A percentile compares a stretch with the other conserved stretches of the same genome.
Conservation (phyloP, 2,888 invertebrate genomes). For the Aricia artaxerxes region DNA sequence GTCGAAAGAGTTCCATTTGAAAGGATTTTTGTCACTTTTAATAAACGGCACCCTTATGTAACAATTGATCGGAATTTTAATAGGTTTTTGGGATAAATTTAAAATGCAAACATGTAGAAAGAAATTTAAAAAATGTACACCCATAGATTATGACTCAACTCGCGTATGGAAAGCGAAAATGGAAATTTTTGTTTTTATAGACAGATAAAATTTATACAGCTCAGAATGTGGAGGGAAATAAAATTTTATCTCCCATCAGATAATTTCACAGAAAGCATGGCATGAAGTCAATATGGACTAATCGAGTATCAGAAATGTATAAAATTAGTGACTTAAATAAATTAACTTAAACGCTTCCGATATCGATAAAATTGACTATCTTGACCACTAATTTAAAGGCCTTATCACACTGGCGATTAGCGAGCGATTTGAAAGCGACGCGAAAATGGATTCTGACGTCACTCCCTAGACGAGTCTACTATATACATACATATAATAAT, state of each 20-base stretch:
- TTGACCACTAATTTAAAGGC: background rate
- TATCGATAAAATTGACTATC: background rate
- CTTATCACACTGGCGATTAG: too few species aligned
- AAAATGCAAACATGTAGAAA: background rate
- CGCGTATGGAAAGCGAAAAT: background rate
- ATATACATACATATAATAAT: too few species aligned
- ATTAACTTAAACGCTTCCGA: background rate
- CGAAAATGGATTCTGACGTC: too few species aligned
- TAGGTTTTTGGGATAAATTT: background rate
- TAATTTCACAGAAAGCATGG: background rate
- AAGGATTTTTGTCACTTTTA: too few species aligned
- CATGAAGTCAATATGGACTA: slow-evolving; percentile 1
- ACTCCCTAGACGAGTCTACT: too few species aligned
- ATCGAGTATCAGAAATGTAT: background rate
- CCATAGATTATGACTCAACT: background rate
- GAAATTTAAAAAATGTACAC: background rate
- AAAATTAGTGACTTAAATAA: background rate
- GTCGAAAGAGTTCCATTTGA: too few species aligned
- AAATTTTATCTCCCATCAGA: background rate
- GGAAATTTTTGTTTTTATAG: background rate
- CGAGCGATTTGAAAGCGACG: too few species aligned
- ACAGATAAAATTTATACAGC: slow-evolving; percentile 2
- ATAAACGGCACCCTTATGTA: too few species aligned
- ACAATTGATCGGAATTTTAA: too few species aligned
- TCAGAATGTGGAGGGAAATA: background rate